Evolutionary conservation across 2,113 vertebrate species (phyloP).

Genomic region (Tetrax tetrax): DNA sequence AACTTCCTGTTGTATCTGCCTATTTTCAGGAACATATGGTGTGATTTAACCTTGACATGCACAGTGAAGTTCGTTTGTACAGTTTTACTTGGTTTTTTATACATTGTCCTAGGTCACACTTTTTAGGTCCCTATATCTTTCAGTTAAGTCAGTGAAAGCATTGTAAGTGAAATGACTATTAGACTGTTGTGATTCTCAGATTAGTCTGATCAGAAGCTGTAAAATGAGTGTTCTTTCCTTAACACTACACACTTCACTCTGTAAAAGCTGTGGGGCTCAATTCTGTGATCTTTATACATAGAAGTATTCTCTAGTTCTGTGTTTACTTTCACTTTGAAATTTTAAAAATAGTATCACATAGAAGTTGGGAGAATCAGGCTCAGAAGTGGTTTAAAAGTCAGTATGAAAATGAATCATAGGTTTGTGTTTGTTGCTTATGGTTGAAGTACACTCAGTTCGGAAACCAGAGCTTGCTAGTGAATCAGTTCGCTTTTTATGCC

Average conservation of each 20-base stretch:
- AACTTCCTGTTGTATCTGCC: not conserved
- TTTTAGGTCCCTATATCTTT: not conserved
- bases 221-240: not conserved
- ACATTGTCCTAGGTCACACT: not conserved
- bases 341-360: not conserved
- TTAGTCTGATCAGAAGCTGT: not conserved
- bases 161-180: not conserved
- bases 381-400: not conserved
- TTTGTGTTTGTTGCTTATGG: not conserved
- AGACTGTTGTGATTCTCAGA: not conserved
- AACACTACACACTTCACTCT: not conserved
- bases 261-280: not conserved
- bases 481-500: not conserved
- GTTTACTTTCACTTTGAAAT: not conserved
- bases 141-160: not conserved
- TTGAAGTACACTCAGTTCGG: not conserved
- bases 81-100: not conserved
- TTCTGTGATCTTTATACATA: not conserved
- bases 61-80: not conserved
- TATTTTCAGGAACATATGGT: constrained; percentile 32
- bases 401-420: not conserved
- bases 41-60: constrained; percentile 34
- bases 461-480: not conserved
- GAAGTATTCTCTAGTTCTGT: not conserved
- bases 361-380: not conserved